phyloP scores from a whole-genome alignment of 1,140 invertebrate genomes.

The Oreohelix idahoensis region DNA sequence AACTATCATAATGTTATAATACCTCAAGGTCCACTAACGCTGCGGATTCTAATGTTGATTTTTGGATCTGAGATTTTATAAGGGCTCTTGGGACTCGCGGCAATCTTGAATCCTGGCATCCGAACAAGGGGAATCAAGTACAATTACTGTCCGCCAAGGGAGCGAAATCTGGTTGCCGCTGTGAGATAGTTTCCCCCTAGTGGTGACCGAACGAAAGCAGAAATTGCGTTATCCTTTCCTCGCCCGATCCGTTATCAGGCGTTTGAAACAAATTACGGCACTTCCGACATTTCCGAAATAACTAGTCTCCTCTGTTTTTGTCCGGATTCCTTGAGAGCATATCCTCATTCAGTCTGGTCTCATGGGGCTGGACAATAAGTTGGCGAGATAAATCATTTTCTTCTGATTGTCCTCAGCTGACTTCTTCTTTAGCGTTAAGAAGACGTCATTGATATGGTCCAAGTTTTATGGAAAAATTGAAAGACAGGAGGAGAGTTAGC shows the following conservation, averaged over 20 bases:
- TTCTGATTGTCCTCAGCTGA: background rate
- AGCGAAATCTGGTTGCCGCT: conserved; percentile 33
- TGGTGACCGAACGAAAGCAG: conserved; percentile 17
- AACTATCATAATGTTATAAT: background rate
- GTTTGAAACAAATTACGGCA: conserved; percentile 35
- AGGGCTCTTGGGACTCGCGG: background rate
- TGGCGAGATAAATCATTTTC: background rate
- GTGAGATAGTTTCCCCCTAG: background rate
- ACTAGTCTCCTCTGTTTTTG: conserved; percentile 12
- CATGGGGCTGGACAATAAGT: background rate
- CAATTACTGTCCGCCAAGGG: conserved; percentile 33
- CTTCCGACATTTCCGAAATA: conserved; percentile 5
- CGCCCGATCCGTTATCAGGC: conserved; percentile 5
- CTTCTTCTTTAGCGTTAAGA: background rate
- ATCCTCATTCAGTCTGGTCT: background rate
- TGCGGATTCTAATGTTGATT: background rate
- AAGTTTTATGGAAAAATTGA: too few relatives aligned
- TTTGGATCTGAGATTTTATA: background rate
- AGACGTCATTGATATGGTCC: too few relatives aligned
- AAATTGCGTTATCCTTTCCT: conserved; percentile 28
- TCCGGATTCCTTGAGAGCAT: background rate
- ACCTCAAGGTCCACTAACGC: background rate
- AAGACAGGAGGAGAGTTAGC: too few relatives aligned
- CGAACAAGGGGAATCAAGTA: conserved; percentile 27
- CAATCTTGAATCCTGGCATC: background rate